A percentile compares a stretch with the other conserved stretches of the same genome.
These are phyloP conservation scores for Alosa sapidissima DNA, from an alignment of 2,797 vertebrate genomes.

Conservation along the genomic window DNA sequence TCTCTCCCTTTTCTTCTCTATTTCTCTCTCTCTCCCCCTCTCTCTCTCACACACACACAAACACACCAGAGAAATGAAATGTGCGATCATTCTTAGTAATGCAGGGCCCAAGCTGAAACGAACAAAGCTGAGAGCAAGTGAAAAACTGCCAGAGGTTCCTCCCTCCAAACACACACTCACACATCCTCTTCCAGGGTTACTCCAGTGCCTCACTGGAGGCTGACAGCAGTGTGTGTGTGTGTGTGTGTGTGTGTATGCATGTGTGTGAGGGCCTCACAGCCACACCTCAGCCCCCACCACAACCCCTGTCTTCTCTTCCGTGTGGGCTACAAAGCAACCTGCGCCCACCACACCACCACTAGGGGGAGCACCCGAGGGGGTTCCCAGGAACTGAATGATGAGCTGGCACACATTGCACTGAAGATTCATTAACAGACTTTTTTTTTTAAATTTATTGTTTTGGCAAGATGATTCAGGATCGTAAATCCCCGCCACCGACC, in stretches of 20 bases:
- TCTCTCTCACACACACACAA: constrained; percentile 31
- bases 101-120: background rate
- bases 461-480: background rate
- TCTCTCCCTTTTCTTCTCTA: background rate
- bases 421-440: constrained; percentile 13
- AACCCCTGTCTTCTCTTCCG: background rate
- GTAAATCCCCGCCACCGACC: background rate
- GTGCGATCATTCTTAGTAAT: background rate
- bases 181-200: background rate
- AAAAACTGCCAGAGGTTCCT: background rate
- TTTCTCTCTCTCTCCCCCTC: background rate
- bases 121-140: constrained; percentile 7
- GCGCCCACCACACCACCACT: background rate
- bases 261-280: background rate
- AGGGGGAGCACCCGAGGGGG: constrained; percentile 6
- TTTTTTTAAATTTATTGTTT: background rate
- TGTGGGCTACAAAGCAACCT: background rate
- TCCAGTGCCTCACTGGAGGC: background rate
- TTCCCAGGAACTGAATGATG: constrained; percentile 20
- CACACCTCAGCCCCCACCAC: background rate
- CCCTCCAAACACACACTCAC: background rate
- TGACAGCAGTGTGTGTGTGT: constrained; percentile 14
- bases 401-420: background rate
- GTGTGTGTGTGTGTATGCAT: background rate
- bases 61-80: background rate